These are phyloP conservation scores for Troides helena DNA, from an alignment of 2,888 invertebrate species.

Conservation along the genomic window DNA sequence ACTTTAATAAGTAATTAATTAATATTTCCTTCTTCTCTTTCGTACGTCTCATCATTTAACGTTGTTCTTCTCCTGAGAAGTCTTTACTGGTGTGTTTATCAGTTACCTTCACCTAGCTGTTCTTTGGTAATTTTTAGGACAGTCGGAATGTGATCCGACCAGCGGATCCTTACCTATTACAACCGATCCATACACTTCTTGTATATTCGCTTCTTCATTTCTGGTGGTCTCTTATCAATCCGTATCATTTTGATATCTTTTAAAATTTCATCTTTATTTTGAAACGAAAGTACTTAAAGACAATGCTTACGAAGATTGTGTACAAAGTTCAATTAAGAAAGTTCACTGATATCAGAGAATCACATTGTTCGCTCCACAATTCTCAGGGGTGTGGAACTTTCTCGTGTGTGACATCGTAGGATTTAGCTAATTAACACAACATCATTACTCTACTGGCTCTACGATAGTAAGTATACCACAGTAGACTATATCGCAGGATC, in stretches of 20 bases:
- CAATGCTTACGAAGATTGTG: background rate
- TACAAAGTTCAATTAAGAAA: slow-evolving; percentile 11
- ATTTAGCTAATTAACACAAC: slow-evolving; percentile 19
- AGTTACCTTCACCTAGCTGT: too few species aligned
- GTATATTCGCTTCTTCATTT: too few species aligned
- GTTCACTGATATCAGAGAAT: slow-evolving; percentile 6
- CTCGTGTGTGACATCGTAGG: slow-evolving; percentile 17
- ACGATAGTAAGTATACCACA: background rate
- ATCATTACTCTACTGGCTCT: slow-evolving; percentile 12
- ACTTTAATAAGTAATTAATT: too few species aligned
- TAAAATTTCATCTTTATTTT: background rate
- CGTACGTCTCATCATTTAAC: too few species aligned
- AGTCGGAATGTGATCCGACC: too few species aligned
- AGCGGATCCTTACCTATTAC: too few species aligned
- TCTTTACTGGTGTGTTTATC: too few species aligned
- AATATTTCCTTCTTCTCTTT: too few species aligned
- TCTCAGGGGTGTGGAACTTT: slow-evolving; percentile 9
- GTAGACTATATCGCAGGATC: background rate
- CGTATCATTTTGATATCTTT: background rate
- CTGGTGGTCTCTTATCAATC: too few species aligned
- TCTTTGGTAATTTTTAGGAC: too few species aligned
- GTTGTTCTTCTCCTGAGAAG: too few species aligned
- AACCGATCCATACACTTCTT: too few species aligned
- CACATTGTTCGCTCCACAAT: slow-evolving; percentile 3
- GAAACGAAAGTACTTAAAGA: background rate